Evolutionary conservation across 1,140 invertebrate genomes (phyloP), one percentile per base, ranked within the genome.

Genomic region (Listronotus oregonensis): DNA sequence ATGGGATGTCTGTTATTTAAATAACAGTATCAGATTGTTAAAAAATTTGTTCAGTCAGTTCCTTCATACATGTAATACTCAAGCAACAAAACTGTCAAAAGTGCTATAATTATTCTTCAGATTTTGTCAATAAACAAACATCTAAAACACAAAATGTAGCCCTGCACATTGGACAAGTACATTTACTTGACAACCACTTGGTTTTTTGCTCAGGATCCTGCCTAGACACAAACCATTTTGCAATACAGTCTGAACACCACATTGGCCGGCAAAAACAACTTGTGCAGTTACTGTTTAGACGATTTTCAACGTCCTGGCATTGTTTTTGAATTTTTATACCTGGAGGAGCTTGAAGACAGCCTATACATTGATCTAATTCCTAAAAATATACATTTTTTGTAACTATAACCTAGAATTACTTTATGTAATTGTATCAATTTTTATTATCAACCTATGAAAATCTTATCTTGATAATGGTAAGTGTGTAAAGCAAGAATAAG

Each of bases 181-280:
- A 92, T 77, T 90, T 92, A n/a, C 89, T 88, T 21, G 86, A 84
- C 40, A 96, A 80, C 95, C 95, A 97, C 0, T 84, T 85, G 71
- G 90, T 86, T 21, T 89, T 87, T 43, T 82, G 78, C 39, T 85
- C 81, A 68, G 90, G 85, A 73, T 91, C 87, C 80, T 95, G 94
- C 44, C 92, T 85, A 47, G 91, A 89, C 34, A 90, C 92, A 82
- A 92, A 94, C 94, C 94, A 96, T 78, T 90, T 91, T 2, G 88
- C 92, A 83, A 94, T 86, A 76, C 92, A 94, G 66, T 90, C 85
- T 8, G 88, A 79, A 81, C 94, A 96, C 94, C 94, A 96, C 87
- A 96, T 89, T 14, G 93, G 93, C 50, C 90, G 85, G 74, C 91
- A 94, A 72, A 85, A 86, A 74, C 90, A 92, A 47, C 74, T 80